Base-by-base conservation (phyloP, 1,140 invertebrate genomes). In the Drosophila miranda region DNA sequence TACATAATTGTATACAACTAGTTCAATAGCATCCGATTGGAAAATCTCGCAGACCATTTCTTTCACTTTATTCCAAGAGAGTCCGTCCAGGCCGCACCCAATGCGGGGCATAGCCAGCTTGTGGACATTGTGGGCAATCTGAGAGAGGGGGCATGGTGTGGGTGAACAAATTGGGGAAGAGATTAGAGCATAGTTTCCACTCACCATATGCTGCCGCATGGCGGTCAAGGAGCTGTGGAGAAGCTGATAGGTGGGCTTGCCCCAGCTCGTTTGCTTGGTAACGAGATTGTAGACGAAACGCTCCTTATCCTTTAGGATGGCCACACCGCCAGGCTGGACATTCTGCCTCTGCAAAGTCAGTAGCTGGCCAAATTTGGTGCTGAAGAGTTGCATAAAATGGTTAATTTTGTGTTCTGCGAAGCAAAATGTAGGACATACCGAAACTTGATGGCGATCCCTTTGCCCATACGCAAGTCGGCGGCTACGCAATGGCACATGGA, bases 401-500 rank as follows among this genome's bases (percentile, higher is more conserved):
- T 55, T 7, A 61, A 23, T 34, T 57, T 11, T 9, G 14, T 41
- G 19, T n/a, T 38, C 14, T 2, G 23, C 23, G 58, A 30, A 21
- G 49, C 0, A 5, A 14, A 51, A 42, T 14, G 9, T 1, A 42
- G 50, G 34, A 11, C 72, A 26, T 38, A 88, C 89, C 82, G 74
- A 68, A 90, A 94, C 26, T 90, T 63, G 1, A 93, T 90, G 8
- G 94, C 94, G 54, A 94, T 94, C 11, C 94, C 94, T 80, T 93
- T 93, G 3, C 93, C 93, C 93, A 95, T 94, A 6, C 89, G 83
- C 59, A 93, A 75, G 78, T 90, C 89, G 16, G 87, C 83, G 57
- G 93, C 94, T 2, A 95, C 93, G 89, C 94, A 95, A 75, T 95
- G 94, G 13, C 92, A 94, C 52, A 95, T 72, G 8, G 92, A 92